These are phyloP conservation scores for Drosophila macrospina DNA, from an alignment of 2,888 invertebrate species.

Conservation along the genomic window DNA sequence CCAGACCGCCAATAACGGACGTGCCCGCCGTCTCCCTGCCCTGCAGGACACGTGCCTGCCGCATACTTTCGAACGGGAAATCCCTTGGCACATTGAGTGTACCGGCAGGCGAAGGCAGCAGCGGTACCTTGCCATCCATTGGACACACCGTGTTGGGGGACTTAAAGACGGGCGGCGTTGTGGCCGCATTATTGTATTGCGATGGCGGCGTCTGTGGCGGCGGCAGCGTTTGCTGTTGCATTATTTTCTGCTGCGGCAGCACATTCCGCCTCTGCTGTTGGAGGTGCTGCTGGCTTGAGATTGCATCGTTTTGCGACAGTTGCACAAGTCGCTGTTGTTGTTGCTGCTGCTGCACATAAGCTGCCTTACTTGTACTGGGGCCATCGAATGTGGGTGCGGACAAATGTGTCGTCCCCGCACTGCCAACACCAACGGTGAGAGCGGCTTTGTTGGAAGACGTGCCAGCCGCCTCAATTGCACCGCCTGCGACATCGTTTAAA, in stretches of 20 bases:
- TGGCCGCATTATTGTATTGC: slow-evolving; percentile 54
- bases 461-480: slow-evolving; percentile 78
- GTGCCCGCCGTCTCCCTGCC: slow-evolving; percentile 87
- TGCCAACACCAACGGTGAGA: slow-evolving; percentile 41
- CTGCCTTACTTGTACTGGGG: slow-evolving; percentile 75
- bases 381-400: slow-evolving; percentile 66
- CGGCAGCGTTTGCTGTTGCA: slow-evolving; percentile 58
- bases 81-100: slow-evolving; percentile 85
- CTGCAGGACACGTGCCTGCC: slow-evolving; percentile 94
- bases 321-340: slow-evolving; percentile 61
- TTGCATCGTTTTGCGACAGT: slow-evolving; percentile 72
- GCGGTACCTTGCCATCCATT: slow-evolving; percentile 90
- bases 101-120: slow-evolving; percentile 86
- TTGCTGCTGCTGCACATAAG: slow-evolving; percentile 72
- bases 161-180: slow-evolving; percentile 86
- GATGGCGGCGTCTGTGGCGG: slow-evolving; percentile 54
- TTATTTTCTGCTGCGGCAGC: slow-evolving; percentile 49
- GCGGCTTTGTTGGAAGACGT: slow-evolving; percentile 70
- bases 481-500: slow-evolving; percentile 67
- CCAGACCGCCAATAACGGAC: slow-evolving; percentile 51
- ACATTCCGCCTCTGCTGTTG: slow-evolving; percentile 60
- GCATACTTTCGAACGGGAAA: slow-evolving; percentile 96
- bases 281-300: slow-evolving; percentile 67
- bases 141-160: slow-evolving; percentile 96
- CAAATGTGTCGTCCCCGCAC: slow-evolving; percentile 68